Conservation (phyloP, 2,888 invertebrate species). For the Trichogramma evanescens region DNA sequence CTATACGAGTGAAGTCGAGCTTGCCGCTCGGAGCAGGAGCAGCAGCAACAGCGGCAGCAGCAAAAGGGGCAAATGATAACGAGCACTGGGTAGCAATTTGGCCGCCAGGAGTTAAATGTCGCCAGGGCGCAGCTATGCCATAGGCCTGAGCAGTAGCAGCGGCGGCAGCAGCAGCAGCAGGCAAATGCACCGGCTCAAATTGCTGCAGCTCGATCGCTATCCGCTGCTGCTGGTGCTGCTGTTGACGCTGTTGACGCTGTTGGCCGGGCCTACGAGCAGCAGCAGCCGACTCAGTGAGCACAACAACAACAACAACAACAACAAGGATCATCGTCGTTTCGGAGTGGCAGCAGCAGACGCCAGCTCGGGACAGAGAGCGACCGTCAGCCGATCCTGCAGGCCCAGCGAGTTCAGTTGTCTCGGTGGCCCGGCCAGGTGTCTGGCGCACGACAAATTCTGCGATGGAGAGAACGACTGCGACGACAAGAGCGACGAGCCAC, state of each 20-base stretch:
- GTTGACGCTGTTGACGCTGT: conserved; percentile 29
- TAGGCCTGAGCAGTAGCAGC: conserved; percentile 30
- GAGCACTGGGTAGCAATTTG: neutral
- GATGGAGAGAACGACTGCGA: conserved; percentile 72
- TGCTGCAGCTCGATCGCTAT: neutral
- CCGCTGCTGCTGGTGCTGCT: neutral
- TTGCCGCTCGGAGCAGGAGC: conserved; percentile 1
- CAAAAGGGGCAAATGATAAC: neutral
- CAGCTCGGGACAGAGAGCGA: conserved; percentile 12
- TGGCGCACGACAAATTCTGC: conserved; percentile 69
- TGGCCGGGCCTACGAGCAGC: conserved; percentile 24
- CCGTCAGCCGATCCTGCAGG: conserved; percentile 35
- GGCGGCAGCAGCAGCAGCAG: conserved; percentile 44
- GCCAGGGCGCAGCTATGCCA: conserved; percentile 6
- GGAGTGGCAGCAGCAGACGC: conserved; percentile 11
- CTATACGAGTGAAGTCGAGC: neutral
- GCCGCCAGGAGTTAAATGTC: conserved; percentile 36
- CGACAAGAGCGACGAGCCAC: conserved; percentile 72
- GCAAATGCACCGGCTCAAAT: conserved; percentile 27
- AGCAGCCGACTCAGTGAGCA: conserved; percentile 18
- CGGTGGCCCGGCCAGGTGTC: conserved; percentile 53
- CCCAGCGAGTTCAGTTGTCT: conserved; percentile 49
- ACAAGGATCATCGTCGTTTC: too few relatives aligned
- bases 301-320: too few relatives aligned
- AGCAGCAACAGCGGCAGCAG: neutral